Percentiles rank a stretch among this genome's conserved stretches.
Conservation (phyloP, 2,797 vertebrate species). For the Melopsittacus undulatus region DNA sequence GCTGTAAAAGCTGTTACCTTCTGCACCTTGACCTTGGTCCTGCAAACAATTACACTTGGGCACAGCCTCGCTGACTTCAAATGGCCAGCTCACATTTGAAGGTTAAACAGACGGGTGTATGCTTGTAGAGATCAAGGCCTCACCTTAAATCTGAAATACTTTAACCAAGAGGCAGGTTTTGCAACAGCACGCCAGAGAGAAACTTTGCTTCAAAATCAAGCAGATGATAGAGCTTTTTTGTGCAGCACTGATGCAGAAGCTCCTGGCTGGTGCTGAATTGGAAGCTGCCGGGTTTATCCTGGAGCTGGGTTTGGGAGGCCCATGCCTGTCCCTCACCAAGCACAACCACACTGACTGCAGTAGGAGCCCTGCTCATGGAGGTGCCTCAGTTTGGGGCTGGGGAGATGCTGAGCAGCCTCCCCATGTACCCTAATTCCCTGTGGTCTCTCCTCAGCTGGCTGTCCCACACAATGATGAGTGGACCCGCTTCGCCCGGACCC, state of each 20-base stretch:
- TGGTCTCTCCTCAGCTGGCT: slow-evolving; percentile 82
- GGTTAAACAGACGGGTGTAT: rapidly evolving
- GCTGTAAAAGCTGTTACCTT: neutral
- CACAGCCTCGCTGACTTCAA: neutral
- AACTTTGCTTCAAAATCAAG: neutral
- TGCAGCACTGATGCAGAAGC: neutral
- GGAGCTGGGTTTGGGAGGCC: neutral
- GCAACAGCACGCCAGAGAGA: neutral
- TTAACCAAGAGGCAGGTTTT: neutral
- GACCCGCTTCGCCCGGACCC: slow-evolving; percentile 88
- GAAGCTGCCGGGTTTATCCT: neutral
- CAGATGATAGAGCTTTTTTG: neutral
- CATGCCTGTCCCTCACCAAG: rapidly evolving
- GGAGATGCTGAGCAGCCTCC: rapidly evolving
- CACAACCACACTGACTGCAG: rapidly evolving
- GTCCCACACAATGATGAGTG: slow-evolving; percentile 91
- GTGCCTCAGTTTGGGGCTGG: neutral
- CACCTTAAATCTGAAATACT: neutral
- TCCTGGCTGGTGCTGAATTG: neutral
- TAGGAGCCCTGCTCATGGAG: neutral
- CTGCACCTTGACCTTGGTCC: neutral
- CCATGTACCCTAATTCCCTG: rapidly evolving
- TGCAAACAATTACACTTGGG: neutral
- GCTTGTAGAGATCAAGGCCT: neutral
- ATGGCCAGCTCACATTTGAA: neutral